Conservation (phyloP, 92 coral and sea anemone genomes). For the Isaurus tuberculatus region DNA sequence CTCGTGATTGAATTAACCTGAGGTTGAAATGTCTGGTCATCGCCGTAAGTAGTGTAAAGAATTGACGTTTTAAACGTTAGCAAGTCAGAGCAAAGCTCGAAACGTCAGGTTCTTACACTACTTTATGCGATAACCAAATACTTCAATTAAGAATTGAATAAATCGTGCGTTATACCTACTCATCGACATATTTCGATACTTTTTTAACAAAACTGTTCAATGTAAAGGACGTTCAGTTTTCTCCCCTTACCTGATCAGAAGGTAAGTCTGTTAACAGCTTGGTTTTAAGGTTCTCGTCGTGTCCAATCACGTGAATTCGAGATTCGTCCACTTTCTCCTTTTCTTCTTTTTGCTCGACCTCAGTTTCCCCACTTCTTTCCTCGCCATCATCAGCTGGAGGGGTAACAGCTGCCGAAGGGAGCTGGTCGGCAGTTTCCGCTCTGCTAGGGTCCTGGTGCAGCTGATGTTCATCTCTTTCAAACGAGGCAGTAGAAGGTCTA, state of each 20-base stretch:
- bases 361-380: slow-evolving; percentile 32
- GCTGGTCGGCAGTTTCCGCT: slow-evolving; percentile 24
- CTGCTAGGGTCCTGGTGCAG: neutral
- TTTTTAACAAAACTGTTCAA: neutral
- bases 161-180: too few species aligned
- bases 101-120: too few species aligned
- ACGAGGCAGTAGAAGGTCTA: neutral
- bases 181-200: neutral
- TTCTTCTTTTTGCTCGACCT: slow-evolving; percentile 43
- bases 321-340: slow-evolving; percentile 58
- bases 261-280: slow-evolving; percentile 69
- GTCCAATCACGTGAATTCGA: slow-evolving; percentile 91
- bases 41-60: too few species aligned
- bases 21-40: too few species aligned
- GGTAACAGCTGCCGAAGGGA: slow-evolving; percentile 52
- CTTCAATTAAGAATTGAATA: too few species aligned
- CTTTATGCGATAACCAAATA: too few species aligned
- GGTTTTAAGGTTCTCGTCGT: slow-evolving; percentile 92
- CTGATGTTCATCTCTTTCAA: neutral
- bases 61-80: too few species aligned
- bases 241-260: slow-evolving; percentile 66
- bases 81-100: too few species aligned
- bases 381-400: slow-evolving; percentile 44
- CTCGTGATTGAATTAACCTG: too few species aligned
- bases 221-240: neutral